These are phyloP conservation scores for Anas platyrhynchos DNA, from an alignment of 2,113 vertebrate species.

Conservation along the genomic window DNA sequence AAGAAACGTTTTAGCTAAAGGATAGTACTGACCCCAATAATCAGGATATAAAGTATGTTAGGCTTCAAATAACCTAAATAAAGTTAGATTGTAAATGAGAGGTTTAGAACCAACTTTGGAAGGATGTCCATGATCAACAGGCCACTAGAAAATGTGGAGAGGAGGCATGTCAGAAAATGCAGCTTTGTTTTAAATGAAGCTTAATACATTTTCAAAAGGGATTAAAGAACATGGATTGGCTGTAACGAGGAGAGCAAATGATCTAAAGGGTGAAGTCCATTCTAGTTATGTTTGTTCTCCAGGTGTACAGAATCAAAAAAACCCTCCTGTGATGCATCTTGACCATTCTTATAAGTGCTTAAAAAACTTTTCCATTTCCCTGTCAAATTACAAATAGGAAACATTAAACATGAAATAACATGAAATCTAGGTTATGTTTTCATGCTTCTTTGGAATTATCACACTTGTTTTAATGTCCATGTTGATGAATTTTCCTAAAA, in stretches of 20 bases:
- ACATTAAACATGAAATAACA: not conserved
- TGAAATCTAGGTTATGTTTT: not conserved
- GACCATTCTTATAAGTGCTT: not conserved
- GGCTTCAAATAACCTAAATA: conserved; percentile 10
- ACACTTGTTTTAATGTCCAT: not conserved
- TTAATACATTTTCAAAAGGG: not conserved
- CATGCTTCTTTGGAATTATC: not conserved
- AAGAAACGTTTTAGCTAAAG: not conserved
- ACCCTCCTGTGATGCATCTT: not conserved
- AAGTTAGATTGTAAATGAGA: conserved; percentile 1
- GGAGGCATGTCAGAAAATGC: not conserved
- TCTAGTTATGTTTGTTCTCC: not conserved
- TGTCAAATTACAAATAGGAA: not conserved
- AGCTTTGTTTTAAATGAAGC: not conserved
- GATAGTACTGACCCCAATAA: not conserved
- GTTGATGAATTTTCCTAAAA: not conserved
- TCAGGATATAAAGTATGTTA: not conserved
- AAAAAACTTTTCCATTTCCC: not conserved
- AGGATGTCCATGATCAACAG: not conserved
- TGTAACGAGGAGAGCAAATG: not conserved
- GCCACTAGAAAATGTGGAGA: not conserved
- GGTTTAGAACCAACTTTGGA: not conserved
- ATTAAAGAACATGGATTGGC: not conserved
- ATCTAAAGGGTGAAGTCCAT: not conserved
- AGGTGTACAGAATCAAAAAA: not conserved